phyloP scores from a whole-genome alignment of 2,113 vertebrate genomes.

The Murina feae region DNA sequence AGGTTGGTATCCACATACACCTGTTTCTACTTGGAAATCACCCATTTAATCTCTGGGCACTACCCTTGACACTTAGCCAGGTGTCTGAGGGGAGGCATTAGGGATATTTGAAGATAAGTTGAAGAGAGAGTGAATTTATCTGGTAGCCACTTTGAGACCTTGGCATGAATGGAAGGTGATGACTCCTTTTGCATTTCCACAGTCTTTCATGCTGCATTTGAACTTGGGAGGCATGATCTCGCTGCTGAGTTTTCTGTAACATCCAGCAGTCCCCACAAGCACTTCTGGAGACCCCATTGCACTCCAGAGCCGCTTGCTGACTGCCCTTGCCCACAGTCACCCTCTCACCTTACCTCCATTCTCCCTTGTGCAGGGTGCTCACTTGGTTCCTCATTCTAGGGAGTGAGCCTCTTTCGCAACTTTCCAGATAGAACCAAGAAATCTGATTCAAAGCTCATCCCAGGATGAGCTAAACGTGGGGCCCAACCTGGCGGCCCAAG shows the following conservation, averaged over 20 bases:
- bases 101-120: neutral
- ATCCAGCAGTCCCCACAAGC: neutral
- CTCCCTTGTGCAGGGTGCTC: neutral
- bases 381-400: neutral
- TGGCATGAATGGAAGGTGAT: neutral
- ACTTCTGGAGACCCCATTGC: neutral
- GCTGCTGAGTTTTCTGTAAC: neutral
- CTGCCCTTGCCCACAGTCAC: neutral
- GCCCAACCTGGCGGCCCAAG: neutral
- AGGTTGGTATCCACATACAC: neutral
- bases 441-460: neutral
- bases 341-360: neutral
- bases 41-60: neutral
- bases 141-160: neutral
- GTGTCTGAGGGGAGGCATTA: neutral
- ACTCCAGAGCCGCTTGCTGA: neutral
- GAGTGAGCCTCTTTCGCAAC: neutral
- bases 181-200: neutral
- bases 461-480: neutral
- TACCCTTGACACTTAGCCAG: neutral
- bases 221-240: neutral
- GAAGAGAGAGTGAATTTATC: neutral
- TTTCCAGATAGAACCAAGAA: slow-evolving; percentile 1
- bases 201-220: neutral
- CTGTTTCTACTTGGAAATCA: neutral